A percentile compares a stretch with the other conserved stretches of the same genome.
These are phyloP conservation scores for Pipa parva DNA, from an alignment of 2,113 vertebrate genomes.

Conservation along the genomic window DNA sequence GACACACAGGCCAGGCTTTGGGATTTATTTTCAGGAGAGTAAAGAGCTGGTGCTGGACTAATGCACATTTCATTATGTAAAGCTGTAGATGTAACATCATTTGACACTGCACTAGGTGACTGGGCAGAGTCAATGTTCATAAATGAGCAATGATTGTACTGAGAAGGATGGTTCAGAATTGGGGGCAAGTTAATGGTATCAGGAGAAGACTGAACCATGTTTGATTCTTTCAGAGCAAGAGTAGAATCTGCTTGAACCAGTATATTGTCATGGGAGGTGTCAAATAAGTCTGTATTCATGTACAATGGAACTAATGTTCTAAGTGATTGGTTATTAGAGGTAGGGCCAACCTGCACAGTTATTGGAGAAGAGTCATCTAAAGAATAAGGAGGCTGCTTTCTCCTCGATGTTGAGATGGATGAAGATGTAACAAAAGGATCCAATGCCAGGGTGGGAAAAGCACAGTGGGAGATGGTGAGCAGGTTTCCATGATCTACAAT, in stretches of 20 bases:
- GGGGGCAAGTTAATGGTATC: not conserved
- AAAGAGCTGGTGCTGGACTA: not conserved
- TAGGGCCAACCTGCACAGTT: slow-evolving; percentile 9
- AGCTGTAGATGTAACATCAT: not conserved
- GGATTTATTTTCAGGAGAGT: not conserved
- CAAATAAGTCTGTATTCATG: too few species aligned
- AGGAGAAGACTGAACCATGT: not conserved
- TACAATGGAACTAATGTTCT: too few species aligned
- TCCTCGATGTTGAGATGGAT: not conserved
- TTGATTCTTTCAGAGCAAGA: not conserved
- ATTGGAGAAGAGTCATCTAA: slow-evolving; percentile 4
- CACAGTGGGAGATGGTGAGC: not conserved
- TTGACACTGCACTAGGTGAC: not conserved
- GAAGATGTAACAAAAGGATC: not conserved
- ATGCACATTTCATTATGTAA: not conserved
- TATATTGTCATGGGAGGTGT: not conserved
- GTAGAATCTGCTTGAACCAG: not conserved
- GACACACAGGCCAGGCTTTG: not conserved
- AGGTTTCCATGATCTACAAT: not conserved
- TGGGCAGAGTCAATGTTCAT: not conserved
- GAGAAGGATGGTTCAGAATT: not conserved
- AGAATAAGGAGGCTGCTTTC: not conserved
- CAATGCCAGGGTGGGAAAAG: not conserved
- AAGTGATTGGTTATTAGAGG: not conserved
- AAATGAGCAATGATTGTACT: slow-evolving; percentile 9